phyloP scores from a whole-genome alignment of 2,797 vertebrate genomes.

The Falco novaeseelandiae region DNA sequence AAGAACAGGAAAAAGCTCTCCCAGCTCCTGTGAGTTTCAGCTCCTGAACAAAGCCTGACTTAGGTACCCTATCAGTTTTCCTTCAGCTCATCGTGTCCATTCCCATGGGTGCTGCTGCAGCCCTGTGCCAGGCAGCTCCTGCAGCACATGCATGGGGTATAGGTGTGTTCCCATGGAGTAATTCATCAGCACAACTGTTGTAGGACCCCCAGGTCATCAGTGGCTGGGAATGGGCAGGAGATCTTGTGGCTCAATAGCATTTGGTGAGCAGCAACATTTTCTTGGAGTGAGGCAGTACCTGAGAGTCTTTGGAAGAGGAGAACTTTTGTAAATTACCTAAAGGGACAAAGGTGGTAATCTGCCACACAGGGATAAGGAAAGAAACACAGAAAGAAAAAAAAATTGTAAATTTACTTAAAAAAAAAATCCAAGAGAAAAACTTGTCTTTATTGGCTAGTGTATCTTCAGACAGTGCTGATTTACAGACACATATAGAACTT shows the following conservation, averaged over 20 bases:
- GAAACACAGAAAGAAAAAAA: background rate
- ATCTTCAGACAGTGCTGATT: background rate
- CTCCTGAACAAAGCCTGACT: background rate
- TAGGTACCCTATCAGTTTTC: background rate
- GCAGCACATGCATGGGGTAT: fast-evolving
- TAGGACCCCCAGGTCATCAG: background rate
- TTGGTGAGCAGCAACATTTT: background rate
- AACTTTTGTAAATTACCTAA: background rate
- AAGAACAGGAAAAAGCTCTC: background rate
- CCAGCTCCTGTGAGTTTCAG: background rate
- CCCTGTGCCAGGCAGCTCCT: background rate
- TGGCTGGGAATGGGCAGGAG: background rate
- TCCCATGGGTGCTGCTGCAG: background rate
- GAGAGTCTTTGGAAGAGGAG: background rate
- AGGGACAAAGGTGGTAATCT: background rate
- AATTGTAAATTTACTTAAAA: background rate
- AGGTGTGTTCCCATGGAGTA: background rate
- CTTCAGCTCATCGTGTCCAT: background rate
- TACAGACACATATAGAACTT: background rate
- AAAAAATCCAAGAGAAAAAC: background rate
- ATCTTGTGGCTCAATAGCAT: background rate
- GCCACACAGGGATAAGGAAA: background rate
- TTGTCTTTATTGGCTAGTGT: background rate
- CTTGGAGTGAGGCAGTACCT: background rate
- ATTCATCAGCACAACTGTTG: background rate